These are phyloP conservation scores for Crypturellus undulatus DNA, from an alignment of 2,113 vertebrate species.

Conservation along the genomic window DNA sequence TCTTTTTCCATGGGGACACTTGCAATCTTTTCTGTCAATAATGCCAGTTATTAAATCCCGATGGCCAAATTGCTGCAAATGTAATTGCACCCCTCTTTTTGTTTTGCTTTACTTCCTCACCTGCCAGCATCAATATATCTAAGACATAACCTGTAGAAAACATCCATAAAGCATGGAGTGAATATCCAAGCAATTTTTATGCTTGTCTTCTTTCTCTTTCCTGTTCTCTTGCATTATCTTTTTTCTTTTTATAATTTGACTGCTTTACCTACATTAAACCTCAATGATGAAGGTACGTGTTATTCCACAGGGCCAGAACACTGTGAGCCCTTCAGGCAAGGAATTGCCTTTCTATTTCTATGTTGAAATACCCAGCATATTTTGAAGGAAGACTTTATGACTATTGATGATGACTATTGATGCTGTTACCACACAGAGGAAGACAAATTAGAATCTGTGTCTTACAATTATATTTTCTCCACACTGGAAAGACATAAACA, in stretches of 20 bases:
- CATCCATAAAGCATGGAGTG: not conserved
- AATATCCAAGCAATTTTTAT: slow-evolving; percentile 14
- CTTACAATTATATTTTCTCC: not conserved
- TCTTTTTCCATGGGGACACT: slow-evolving; percentile 14
- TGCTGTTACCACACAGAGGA: not conserved
- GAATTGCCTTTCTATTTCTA: not conserved
- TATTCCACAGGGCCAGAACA: not conserved
- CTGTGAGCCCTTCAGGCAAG: not conserved
- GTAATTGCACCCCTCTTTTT: slow-evolving; percentile 56
- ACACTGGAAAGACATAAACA: not conserved
- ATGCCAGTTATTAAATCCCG: slow-evolving; percentile 45
- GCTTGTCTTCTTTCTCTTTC: not conserved
- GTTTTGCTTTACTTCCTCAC: slow-evolving; percentile 35
- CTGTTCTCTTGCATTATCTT: not conserved
- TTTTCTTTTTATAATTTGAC: not conserved
- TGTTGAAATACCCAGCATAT: not conserved
- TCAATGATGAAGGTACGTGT: not conserved
- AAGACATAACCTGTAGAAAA: slow-evolving; percentile 28
- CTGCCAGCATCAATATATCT: slow-evolving; percentile 55
- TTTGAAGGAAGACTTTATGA: slow-evolving; percentile 20
- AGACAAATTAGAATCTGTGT: slow-evolving; percentile 18
- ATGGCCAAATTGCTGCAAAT: slow-evolving; percentile 29
- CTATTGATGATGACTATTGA: not conserved
- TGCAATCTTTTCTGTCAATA: slow-evolving; percentile 53
- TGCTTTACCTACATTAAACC: not conserved